Conservation (phyloP, 92 coral and sea anemone species). For the Porites cylindrica region DNA sequence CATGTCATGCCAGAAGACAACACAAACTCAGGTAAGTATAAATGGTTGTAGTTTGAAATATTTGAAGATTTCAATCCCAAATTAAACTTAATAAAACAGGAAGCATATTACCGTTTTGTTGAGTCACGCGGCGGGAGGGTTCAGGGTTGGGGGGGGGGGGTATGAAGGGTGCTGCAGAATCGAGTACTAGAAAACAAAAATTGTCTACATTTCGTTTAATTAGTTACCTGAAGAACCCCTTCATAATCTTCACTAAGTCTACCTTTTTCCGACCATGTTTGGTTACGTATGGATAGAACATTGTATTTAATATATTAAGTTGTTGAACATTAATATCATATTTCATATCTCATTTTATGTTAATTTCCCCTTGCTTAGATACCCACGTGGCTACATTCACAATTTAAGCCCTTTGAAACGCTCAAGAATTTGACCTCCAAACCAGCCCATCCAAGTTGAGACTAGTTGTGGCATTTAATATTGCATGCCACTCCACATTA, state of each 20-base stretch:
- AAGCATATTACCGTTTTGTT: too few relatives aligned
- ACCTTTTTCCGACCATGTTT: too few relatives aligned
- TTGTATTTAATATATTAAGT: too few relatives aligned
- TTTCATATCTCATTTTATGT: conserved; percentile 35
- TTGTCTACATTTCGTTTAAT: too few relatives aligned
- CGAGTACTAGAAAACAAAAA: too few relatives aligned
- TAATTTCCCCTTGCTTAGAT: conserved; percentile 28
- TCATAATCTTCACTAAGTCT: too few relatives aligned
- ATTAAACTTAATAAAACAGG: too few relatives aligned
- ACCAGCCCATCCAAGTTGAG: neutral
- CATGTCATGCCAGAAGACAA: conserved; percentile 1
- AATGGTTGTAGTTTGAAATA: neutral
- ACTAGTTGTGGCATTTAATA: conserved; percentile 65
- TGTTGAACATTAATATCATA: neutral
- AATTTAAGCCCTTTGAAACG: conserved; percentile 61
- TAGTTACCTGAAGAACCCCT: too few relatives aligned
- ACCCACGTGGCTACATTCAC: conserved; percentile 49
- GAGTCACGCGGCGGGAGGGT: too few relatives aligned
- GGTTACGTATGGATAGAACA: too few relatives aligned
- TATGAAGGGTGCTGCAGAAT: too few relatives aligned
- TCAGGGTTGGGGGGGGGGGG: too few relatives aligned
- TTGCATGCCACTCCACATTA: conserved; percentile 37
- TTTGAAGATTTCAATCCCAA: neutral
- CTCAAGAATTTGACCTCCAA: conserved; percentile 48
- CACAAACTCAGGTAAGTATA: conserved; percentile 5